Evolutionary conservation across 1,140 invertebrate genomes (phyloP).

Genomic region (Frieseomelitta varia): DNA sequence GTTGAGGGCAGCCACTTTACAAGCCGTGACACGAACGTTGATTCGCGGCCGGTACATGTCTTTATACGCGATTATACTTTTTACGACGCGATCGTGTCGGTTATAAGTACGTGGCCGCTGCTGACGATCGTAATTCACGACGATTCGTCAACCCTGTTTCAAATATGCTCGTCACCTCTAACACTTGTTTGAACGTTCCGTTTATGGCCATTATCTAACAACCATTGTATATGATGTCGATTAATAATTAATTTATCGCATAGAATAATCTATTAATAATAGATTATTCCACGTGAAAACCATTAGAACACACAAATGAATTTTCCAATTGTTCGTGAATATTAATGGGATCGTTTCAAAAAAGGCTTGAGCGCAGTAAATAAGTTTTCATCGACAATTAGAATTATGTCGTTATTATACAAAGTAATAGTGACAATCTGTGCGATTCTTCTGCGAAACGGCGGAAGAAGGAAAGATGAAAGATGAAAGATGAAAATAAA

Average conservation of each 20-base stretch:
- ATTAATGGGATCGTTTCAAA: no score
- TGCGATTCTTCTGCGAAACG: neutral
- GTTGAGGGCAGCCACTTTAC: slow-evolving; percentile 32
- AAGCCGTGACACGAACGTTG: slow-evolving; percentile 32
- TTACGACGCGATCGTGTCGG: slow-evolving; percentile 27
- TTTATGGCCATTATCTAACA: neutral
- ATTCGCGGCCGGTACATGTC: slow-evolving; percentile 22
- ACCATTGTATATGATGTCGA: neutral
- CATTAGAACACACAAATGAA: neutral
- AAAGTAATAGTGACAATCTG: neutral
- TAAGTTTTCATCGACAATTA: neutral
- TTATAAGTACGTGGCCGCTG: neutral
- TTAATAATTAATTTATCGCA: no score
- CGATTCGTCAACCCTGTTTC: neutral
- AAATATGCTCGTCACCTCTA: neutral
- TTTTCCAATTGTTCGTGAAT: neutral
- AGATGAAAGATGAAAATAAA: neutral
- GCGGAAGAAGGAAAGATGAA: neutral
- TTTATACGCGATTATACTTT: slow-evolving; percentile 43
- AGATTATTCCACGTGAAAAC: no score
- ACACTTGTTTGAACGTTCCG: neutral
- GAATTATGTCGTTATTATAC: slow-evolving; percentile 10
- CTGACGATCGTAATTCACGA: slow-evolving; percentile 23
- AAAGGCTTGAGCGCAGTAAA: no score
- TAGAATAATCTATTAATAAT: no score